Conservation (phyloP, 2,113 vertebrate genomes). For the Pseudorhombus dupliciocellatus region DNA sequence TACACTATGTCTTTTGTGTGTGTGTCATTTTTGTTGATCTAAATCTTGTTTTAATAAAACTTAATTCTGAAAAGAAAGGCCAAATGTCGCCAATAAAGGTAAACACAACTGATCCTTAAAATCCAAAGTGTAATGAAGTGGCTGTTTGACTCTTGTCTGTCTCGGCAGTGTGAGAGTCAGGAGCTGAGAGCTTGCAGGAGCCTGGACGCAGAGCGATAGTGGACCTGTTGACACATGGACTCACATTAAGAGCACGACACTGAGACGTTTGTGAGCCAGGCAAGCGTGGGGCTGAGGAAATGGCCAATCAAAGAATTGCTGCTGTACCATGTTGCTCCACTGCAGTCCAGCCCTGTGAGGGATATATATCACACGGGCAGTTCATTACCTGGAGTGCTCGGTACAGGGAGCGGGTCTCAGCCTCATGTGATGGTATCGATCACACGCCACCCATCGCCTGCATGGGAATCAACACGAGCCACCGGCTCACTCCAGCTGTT, state of each 20-base stretch:
- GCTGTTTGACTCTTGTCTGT: not conserved
- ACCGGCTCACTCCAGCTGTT: conserved; percentile 24
- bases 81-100: not conserved
- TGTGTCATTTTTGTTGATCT: not conserved
- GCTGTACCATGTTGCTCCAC: conserved; percentile 72
- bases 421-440: conserved; percentile 74
- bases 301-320: conserved; percentile 81
- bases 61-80: not conserved
- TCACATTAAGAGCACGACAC: not conserved
- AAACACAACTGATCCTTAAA: not conserved
- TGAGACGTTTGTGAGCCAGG: conserved; percentile 21
- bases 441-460: conserved; percentile 34
- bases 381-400: conserved; percentile 85
- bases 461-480: conserved; percentile 30
- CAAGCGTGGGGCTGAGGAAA: conserved; percentile 71
- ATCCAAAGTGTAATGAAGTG: not conserved
- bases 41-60: not conserved
- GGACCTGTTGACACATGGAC: conserved; percentile 12
- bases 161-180: not conserved
- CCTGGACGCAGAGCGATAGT: conserved; percentile 12
- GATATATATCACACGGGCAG: conserved; percentile 82
- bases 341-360: conserved; percentile 53
- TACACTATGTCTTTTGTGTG: not conserved
- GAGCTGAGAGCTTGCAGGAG: conserved; percentile 4
- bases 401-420: conserved; percentile 38